A percentile compares a stretch with the other conserved stretches of the same genome.
phyloP scores from a whole-genome alignment of 2,113 vertebrate genomes.

The Cynopterus brachyotis region DNA sequence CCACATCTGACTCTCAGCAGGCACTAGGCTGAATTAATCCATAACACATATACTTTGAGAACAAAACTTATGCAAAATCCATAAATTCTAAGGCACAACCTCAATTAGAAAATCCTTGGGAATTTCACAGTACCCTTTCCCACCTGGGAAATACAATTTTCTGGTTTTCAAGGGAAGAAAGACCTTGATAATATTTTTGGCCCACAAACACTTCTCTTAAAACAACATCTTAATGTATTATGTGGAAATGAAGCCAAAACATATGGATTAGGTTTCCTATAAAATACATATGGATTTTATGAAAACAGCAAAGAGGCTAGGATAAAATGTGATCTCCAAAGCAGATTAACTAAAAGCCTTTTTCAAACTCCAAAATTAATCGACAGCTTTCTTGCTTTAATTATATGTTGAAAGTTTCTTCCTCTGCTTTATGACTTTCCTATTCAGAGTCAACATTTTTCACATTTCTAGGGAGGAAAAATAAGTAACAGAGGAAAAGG shows the following conservation, averaged over 20 bases:
- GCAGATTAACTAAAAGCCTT: conserved; percentile 29
- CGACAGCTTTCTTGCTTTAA: conserved; percentile 14
- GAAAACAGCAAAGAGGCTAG: background rate
- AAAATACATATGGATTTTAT: conserved; percentile 46
- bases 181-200: conserved; percentile 57
- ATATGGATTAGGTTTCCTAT: conserved; percentile 64
- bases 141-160: conserved; percentile 48
- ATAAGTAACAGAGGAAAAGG: background rate
- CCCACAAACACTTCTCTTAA: conserved; percentile 25
- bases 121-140: background rate
- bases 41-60: background rate
- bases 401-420: background rate
- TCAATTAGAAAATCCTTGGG: background rate
- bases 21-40: background rate
- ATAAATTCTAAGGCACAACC: background rate
- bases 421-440: background rate
- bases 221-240: conserved; percentile 57
- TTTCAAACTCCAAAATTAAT: conserved; percentile 28
- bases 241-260: conserved; percentile 61
- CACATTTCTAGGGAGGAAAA: background rate
- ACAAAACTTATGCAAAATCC: background rate
- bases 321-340: conserved; percentile 17
- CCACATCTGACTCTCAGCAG: background rate
- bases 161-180: conserved; percentile 34
- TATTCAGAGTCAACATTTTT: background rate